A percentile compares a stretch with the other conserved stretches of the same genome.
These are phyloP conservation scores for Romanomermis culicivorax DNA, from an alignment of 2,888 invertebrate genomes.

Conservation along the genomic window DNA sequence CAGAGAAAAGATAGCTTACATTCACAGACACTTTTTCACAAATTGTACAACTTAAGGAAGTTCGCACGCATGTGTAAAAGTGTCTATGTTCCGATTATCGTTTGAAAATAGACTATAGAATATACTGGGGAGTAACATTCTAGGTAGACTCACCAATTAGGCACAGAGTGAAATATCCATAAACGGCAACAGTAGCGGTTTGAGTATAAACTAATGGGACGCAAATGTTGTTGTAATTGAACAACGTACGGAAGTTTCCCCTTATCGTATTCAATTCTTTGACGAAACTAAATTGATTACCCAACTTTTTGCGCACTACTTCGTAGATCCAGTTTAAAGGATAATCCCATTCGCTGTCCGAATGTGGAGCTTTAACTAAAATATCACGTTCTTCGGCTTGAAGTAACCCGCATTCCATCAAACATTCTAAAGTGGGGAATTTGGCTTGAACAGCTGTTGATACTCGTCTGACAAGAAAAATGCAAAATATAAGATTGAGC, in stretches of 20 bases:
- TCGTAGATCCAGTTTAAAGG: not conserved
- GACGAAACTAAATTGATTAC: not conserved
- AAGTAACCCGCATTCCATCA: not conserved
- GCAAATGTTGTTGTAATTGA: not conserved
- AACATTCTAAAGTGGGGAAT: not conserved
- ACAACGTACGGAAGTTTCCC: not conserved
- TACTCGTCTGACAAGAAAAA: no score
- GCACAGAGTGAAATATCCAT: not conserved
- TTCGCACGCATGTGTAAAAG: no score
- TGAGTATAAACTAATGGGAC: constrained; percentile 1
- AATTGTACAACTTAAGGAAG: no score
- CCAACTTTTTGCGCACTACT: not conserved
- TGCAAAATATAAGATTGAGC: no score
- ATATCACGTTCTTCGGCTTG: not conserved
- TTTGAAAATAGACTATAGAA: no score
- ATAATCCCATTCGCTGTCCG: not conserved
- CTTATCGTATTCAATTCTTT: constrained; percentile 2
- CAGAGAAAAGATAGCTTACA: no score
- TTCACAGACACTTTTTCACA: no score
- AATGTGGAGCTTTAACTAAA: not conserved
- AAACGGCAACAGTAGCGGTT: not conserved
- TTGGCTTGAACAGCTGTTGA: not conserved
- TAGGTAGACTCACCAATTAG: not conserved
- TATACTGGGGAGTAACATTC: no score
- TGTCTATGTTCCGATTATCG: no score